Evolutionary conservation across 2,113 vertebrate genomes (phyloP).

Genomic region (Capricornis sumatraensis): DNA sequence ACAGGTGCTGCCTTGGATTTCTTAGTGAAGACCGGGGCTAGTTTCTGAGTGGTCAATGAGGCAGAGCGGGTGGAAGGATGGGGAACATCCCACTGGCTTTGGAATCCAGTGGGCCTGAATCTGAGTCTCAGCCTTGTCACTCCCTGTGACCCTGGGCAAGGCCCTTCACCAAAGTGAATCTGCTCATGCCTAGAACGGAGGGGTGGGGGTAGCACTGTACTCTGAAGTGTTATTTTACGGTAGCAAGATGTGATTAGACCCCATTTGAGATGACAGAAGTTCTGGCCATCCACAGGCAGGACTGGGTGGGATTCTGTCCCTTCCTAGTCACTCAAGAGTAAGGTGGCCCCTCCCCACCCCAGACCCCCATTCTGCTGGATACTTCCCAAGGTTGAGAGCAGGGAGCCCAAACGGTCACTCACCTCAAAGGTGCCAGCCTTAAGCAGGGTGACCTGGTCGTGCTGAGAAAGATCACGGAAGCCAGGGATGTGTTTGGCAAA

Average conservation of each 20-base stretch:
- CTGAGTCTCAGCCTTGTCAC: neutral
- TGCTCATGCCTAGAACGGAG: neutral
- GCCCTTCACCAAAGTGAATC: neutral
- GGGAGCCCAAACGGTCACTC: constrained; percentile 29
- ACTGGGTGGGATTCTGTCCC: neutral
- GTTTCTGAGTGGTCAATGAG: neutral
- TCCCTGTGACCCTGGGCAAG: neutral
- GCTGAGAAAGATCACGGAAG: constrained; percentile 89
- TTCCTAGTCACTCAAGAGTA: neutral
- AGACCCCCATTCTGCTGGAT: neutral
- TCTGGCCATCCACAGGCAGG: neutral
- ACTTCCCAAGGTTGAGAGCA: neutral
- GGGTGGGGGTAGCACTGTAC: neutral
- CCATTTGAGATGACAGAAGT: neutral
- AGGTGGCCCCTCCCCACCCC: neutral
- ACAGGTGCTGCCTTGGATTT: neutral
- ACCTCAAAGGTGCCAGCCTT: constrained; percentile 98
- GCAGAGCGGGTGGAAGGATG: neutral
- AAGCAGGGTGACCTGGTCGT: constrained; percentile 93
- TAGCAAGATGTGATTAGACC: neutral
- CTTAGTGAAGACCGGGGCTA: neutral
- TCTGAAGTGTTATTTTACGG: neutral
- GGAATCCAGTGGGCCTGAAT: neutral
- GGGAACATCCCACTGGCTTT: neutral
- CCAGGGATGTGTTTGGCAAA: constrained; percentile 95